Base-by-base conservation (phyloP, 2,888 invertebrate species). In the Rhagium mordax region DNA sequence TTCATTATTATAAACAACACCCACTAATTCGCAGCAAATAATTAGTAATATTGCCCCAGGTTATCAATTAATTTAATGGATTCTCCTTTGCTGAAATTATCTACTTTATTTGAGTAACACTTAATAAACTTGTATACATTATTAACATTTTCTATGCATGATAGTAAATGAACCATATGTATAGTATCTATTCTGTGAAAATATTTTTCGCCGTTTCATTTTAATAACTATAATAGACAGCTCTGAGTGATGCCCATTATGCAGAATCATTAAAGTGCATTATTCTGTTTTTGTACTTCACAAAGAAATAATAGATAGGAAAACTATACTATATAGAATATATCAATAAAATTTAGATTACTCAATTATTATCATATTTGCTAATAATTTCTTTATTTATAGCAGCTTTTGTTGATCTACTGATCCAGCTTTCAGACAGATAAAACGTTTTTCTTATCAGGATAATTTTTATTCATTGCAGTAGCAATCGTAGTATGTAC, bases 51-150 rank as follows among this genome's bases (percentile, higher is more conserved):
- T 57, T 57, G 20, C 18, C 21, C 67, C 47, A 4, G 10, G 7
- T 29, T 67, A 55, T 67, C 67, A 67, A 67, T 67, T 67, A 55
- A 47, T 47, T 47, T 67, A 67, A 67, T 67, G 67, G 67, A 53
- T 27, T 21, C 65, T 57, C 33, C 41, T 18, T 18, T 13, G 7
- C n/a, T 24, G 7, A 21, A 57, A 41, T 67, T 67, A 67, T 67
- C 67, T 67, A 18, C 57, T 53, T 57, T 67, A 67, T 67, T 67
- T 67, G 67, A 57, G 16, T 24, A 67, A 47, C 67, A 67, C 67
- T 67, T 21, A 33, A 67, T 55, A 24, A 47, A 55, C 10, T 29
- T 47, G 20, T 66, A 18, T 64, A 41, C 61, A 41, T 61, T 61
- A 61, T 57, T 67, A 57, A n/a, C 18, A 33, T 29, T 53, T 55